Percentiles rank a stretch among this genome's conserved stretches.
Evolutionary conservation across 1,140 invertebrate genomes (phyloP).

Genomic region (Neuroterus valhalla): DNA sequence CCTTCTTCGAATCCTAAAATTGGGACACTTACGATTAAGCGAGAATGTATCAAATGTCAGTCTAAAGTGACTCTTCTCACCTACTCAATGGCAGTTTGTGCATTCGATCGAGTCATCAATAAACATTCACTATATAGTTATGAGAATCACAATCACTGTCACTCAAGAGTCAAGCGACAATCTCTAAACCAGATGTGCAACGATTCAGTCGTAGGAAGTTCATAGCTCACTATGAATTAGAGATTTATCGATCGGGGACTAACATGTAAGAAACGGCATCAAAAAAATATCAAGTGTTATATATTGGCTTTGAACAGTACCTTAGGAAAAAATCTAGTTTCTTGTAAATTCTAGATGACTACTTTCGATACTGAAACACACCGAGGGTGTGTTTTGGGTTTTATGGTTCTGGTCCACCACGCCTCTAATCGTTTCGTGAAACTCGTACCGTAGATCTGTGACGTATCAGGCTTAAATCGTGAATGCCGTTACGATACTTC

Average conservation of each 20-base stretch:
- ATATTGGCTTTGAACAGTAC: background rate
- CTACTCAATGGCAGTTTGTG: too few species aligned
- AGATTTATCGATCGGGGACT: conserved; percentile 42
- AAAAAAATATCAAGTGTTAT: background rate
- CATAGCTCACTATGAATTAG: conserved; percentile 47
- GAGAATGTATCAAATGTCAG: too few species aligned
- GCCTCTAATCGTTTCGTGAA: conserved; percentile 7
- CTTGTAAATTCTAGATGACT: background rate
- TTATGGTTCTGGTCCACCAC: background rate
- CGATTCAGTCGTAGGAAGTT: conserved; percentile 31
- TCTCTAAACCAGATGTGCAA: conserved; percentile 30
- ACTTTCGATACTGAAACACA: background rate
- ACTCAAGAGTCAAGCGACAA: conserved; percentile 46
- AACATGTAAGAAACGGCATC: background rate
- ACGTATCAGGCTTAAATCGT: conserved; percentile 33
- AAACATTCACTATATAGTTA: conserved; percentile 56
- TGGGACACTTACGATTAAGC: too few species aligned
- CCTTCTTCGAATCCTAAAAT: too few species aligned
- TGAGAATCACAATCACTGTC: conserved; percentile 49
- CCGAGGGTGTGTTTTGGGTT: background rate
- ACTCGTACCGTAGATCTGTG: conserved; percentile 10
- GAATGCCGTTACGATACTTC: conserved; percentile 30
- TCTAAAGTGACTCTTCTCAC: too few species aligned
- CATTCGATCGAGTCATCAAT: conserved; percentile 33
- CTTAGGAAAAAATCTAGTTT: background rate